These are phyloP conservation scores for Sphenopsis melanotis DNA, from an alignment of 2,797 vertebrate species.

Conservation along the genomic window DNA sequence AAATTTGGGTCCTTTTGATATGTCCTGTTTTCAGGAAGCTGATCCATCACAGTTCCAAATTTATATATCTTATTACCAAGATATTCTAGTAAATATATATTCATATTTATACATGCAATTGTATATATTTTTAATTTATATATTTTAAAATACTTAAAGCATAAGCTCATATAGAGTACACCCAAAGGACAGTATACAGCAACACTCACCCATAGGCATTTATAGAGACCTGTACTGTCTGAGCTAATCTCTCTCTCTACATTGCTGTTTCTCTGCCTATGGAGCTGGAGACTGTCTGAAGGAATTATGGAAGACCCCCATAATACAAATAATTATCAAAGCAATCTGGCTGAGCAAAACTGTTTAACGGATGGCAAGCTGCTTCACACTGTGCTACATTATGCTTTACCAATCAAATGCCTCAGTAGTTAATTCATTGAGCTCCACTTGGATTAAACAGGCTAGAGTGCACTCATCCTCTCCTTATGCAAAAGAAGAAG, in stretches of 20 bases:
- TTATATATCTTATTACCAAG: background rate
- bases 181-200: background rate
- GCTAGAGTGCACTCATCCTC: slow-evolving; percentile 55
- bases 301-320: slow-evolving; percentile 11
- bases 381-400: slow-evolving; percentile 58
- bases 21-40: background rate
- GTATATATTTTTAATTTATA: background rate
- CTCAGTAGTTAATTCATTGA: slow-evolving; percentile 64
- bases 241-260: background rate
- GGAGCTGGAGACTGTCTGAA: slow-evolving; percentile 36
- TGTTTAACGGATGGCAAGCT: slow-evolving; percentile 61
- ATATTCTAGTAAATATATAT: background rate
- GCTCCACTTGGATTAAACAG: slow-evolving; percentile 67
- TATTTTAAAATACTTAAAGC: background rate
- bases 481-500: slow-evolving; percentile 56
- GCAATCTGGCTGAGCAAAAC: slow-evolving; percentile 57
- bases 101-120: background rate
- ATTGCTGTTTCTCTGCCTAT: background rate
- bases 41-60: background rate
- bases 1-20: background rate
- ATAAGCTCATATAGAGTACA: background rate
- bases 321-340: slow-evolving; percentile 68
- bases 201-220: background rate
- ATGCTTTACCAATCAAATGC: slow-evolving; percentile 65
- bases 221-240: background rate